Base-by-base conservation (phyloP, 2,888 invertebrate species). In the Eupeodes luniger region DNA sequence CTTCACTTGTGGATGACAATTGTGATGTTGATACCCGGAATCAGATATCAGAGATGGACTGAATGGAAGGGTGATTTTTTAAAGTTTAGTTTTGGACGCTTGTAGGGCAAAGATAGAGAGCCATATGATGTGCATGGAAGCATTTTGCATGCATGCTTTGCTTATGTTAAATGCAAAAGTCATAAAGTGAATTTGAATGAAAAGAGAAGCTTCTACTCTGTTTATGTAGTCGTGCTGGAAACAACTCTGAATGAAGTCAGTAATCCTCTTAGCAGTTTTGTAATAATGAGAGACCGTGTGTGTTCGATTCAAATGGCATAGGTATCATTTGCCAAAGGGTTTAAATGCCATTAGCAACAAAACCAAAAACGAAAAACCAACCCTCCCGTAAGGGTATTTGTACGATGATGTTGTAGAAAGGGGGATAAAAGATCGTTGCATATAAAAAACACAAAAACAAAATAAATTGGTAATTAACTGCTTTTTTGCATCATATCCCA, bases 181-280 rank as follows among this genome's bases (percentile, higher is more conserved):
- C 36, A 11, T 5, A 36, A 0, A 9, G 36, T 61, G 61, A 36
- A 40, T 40, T 40, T 14, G 14, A 5, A 40, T 61, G 40, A 40
- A 40, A 61, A 61, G n/a, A n/a, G 10, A 61, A 36, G 40, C 27
- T 12, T 12, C 6, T 40, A 9, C 9, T 5, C 40, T 40, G 40
- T 40, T 40, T 40, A 3, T 40, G 6, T 40, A 40, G 5, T 40
- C 27, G 1, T 19, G n/a, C 59, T 12, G 62, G 53, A 75, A 79
- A 79, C 72, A 69, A 61, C 55, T 74, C 47, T 40, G 34, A 16
- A 64, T 59, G 36, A 19, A 55, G 62, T 74, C 34, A 19, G 79
- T 74, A 84, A 84, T 84, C 69, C 75, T 59, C 75, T 80, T 85
- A 70, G 70, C 75, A 76, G 40, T 69, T 27, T 66, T 27, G 27